Conservation (phyloP, 2,113 vertebrate genomes). For the Brachyhypopomus occidentalis region DNA sequence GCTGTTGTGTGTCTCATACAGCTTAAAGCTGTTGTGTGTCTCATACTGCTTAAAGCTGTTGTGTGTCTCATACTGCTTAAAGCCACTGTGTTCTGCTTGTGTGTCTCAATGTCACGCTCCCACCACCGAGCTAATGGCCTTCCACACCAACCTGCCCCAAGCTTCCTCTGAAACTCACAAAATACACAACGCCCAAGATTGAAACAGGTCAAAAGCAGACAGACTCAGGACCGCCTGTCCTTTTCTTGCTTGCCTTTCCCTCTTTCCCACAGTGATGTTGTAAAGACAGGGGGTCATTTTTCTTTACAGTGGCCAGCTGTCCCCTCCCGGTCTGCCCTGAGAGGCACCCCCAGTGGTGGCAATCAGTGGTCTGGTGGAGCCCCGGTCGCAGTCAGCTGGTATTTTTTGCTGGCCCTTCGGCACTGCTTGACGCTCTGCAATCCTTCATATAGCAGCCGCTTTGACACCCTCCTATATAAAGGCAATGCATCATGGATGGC, state of each 20-base stretch:
- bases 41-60: too few species aligned
- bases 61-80: too few species aligned
- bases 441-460: constrained; percentile 71
- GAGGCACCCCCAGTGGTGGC: constrained; percentile 56
- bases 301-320: constrained; percentile 52
- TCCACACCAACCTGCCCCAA: constrained; percentile 18
- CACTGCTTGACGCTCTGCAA: constrained; percentile 65
- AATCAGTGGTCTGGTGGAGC: constrained; percentile 60
- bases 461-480: constrained; percentile 78
- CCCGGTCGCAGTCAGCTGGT: constrained; percentile 63
- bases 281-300: constrained; percentile 51
- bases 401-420: constrained; percentile 70
- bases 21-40: too few species aligned
- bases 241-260: constrained; percentile 2
- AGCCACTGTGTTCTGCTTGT: background rate
- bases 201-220: constrained; percentile 19
- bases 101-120: background rate
- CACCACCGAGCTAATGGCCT: constrained; percentile 22
- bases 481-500: constrained; percentile 73
- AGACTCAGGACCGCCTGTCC: constrained; percentile 29
- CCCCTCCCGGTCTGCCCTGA: constrained; percentile 51
- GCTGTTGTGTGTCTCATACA: too few species aligned
- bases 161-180: constrained; percentile 4
- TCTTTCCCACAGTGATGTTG: constrained; percentile 22
- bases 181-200: constrained; percentile 19